Evolutionary conservation across 2,888 invertebrate genomes (phyloP).

Genomic region (Leptinotarsa rubiginosa): DNA sequence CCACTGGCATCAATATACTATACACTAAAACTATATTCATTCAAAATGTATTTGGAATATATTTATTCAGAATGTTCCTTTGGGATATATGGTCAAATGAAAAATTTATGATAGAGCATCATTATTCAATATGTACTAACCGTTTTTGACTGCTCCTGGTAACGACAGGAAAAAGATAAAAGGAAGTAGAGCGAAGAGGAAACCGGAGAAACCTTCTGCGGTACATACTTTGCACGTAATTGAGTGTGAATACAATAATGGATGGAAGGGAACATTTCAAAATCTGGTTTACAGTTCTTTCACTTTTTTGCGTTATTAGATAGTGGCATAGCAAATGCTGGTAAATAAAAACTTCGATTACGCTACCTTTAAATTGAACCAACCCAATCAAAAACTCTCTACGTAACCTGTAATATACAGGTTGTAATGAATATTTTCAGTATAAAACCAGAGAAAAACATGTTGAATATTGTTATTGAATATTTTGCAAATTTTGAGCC

Average conservation of each 20-base stretch:
- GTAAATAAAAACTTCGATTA: not conserved
- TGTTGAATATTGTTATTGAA: no score
- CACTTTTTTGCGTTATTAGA: constrained; percentile 5
- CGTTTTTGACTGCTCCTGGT: constrained; percentile 23
- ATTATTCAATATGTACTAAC: not conserved
- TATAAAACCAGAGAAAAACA: no score
- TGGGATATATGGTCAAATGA: no score
- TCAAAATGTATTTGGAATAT: no score
- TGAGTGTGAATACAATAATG: constrained; percentile 27
- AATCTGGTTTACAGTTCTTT: constrained; percentile 6
- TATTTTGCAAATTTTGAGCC: no score
- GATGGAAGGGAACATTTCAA: constrained; percentile 7
- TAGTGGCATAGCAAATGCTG: not conserved
- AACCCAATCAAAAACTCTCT: no score
- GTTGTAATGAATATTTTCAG: no score
- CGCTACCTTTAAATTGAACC: not conserved
- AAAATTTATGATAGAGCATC: not conserved
- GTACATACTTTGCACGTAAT: constrained; percentile 32
- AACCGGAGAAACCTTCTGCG: constrained; percentile 31
- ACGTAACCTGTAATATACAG: no score
- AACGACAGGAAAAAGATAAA: constrained; percentile 13
- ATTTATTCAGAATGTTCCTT: no score
- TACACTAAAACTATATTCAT: no score
- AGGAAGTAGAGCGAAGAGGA: constrained; percentile 40
- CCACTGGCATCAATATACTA: no score